These are phyloP conservation scores for Micropoecilia bifurca DNA, from an alignment of 2,797 vertebrate species.

Conservation along the genomic window DNA sequence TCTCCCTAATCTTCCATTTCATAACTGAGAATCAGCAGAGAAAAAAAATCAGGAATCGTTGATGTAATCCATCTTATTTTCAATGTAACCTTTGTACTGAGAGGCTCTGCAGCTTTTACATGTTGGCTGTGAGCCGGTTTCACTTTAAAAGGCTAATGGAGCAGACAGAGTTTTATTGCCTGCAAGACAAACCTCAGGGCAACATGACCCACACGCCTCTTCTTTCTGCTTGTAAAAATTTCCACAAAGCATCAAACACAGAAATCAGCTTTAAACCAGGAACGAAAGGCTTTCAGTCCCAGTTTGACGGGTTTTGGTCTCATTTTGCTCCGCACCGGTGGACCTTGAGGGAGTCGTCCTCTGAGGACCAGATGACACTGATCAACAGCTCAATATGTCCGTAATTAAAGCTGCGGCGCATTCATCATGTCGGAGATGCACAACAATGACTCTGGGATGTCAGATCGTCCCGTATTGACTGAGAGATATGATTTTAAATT, in stretches of 20 bases:
- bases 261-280: neutral
- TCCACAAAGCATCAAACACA: neutral
- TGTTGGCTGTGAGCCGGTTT: neutral
- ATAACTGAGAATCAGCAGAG: neutral
- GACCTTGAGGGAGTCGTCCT: slow-evolving; percentile 12
- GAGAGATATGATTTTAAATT: slow-evolving; percentile 25
- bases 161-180: neutral
- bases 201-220: neutral
- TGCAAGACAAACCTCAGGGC: neutral
- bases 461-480: slow-evolving; percentile 32
- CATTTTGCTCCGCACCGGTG: neutral
- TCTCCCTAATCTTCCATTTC: neutral
- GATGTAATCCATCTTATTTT: neutral
- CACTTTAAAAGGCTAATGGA: neutral
- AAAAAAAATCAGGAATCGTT: neutral
- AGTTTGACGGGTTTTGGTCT: neutral
- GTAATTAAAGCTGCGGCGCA: slow-evolving; percentile 44
- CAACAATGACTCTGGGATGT: slow-evolving; percentile 15
- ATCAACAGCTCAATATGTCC: slow-evolving; percentile 26
- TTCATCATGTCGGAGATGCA: slow-evolving; percentile 42
- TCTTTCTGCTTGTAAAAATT: neutral
- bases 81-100: neutral
- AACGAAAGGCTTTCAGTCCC: slow-evolving; percentile 3
- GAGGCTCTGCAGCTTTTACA: neutral
- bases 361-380: slow-evolving; percentile 22